Percentiles rank a stretch among this genome's conserved stretches.
phyloP scores from a whole-genome alignment of 2,113 vertebrate genomes.

The Noturus placidus region DNA sequence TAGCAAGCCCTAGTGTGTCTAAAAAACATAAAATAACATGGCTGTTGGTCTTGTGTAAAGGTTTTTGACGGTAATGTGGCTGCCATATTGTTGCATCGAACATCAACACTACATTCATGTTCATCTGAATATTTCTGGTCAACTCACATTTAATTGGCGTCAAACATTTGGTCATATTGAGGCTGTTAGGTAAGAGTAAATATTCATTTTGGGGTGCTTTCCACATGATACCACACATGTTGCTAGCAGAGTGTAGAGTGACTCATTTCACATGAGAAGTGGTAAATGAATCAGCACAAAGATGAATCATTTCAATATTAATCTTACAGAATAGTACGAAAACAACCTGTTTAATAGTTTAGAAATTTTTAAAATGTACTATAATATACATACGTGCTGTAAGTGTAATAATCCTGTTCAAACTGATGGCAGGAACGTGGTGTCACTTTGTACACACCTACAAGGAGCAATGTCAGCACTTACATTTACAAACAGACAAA shows the following conservation, averaged over 20 bases:
- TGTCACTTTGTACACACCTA: constrained; percentile 97
- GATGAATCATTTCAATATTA: neutral
- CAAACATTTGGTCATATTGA: neutral
- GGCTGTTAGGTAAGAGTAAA: neutral
- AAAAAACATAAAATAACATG: neutral
- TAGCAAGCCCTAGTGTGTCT: neutral
- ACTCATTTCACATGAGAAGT: neutral
- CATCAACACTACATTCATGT: neutral
- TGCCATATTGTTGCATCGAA: neutral
- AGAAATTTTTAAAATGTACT: neutral
- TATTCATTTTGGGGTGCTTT: neutral
- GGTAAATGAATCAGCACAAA: neutral
- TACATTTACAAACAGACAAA: neutral
- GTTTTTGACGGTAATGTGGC: neutral
- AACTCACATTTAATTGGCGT: neutral
- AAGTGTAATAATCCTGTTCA: constrained; percentile 94
- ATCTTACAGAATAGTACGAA: too few species aligned
- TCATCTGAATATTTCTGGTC: too few species aligned
- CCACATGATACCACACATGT: neutral
- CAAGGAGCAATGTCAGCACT: neutral
- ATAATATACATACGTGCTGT: constrained; percentile 86
- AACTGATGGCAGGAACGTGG: constrained; percentile 98
- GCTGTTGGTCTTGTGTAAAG: neutral
- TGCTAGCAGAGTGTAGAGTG: neutral
- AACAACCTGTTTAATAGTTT: neutral